Evolutionary conservation across 1,140 invertebrate species (phyloP).

Genomic region (Oncopodura yosiiana): DNA sequence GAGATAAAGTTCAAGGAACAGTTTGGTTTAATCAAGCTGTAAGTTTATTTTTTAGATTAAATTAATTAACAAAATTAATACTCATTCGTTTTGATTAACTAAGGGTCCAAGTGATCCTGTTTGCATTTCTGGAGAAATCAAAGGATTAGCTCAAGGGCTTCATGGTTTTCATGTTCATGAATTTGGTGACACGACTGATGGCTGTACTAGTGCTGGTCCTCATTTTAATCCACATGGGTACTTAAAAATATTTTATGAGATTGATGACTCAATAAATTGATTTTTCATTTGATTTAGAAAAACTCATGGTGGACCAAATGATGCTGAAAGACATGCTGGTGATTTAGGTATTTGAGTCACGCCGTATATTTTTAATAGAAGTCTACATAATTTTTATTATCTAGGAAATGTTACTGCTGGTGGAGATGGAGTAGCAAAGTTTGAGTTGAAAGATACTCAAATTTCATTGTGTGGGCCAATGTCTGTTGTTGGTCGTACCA

Average conservation of each 20-base stretch:
- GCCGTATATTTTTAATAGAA: background rate
- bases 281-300: no score
- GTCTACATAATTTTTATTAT: background rate
- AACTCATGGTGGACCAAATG: conserved; percentile 72
- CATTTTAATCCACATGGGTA: conserved; percentile 87
- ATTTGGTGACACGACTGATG: conserved; percentile 91
- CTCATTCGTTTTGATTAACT: background rate
- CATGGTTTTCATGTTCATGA: conserved; percentile 97
- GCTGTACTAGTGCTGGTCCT: conserved; percentile 81
- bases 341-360: conserved; percentile 57
- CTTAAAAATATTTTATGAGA: no score
- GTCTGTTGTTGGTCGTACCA: conserved; percentile 75
- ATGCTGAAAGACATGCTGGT: conserved; percentile 67
- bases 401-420: conserved; percentile 70
- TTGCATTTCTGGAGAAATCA: conserved; percentile 59
- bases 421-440: conserved; percentile 58
- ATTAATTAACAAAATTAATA: background rate
- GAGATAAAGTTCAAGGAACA: conserved; percentile 65
- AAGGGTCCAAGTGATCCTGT: conserved; percentile 49
- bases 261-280: no score
- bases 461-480: conserved; percentile 64
- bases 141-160: conserved; percentile 54
- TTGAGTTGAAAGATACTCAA: conserved; percentile 63
- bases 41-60: conserved; percentile 35
- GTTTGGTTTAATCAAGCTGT: conserved; percentile 67